Percentiles rank a stretch among this genome's conserved stretches.
Conservation (phyloP, 2,113 vertebrate genomes). For the Copsychus sechellarum region DNA sequence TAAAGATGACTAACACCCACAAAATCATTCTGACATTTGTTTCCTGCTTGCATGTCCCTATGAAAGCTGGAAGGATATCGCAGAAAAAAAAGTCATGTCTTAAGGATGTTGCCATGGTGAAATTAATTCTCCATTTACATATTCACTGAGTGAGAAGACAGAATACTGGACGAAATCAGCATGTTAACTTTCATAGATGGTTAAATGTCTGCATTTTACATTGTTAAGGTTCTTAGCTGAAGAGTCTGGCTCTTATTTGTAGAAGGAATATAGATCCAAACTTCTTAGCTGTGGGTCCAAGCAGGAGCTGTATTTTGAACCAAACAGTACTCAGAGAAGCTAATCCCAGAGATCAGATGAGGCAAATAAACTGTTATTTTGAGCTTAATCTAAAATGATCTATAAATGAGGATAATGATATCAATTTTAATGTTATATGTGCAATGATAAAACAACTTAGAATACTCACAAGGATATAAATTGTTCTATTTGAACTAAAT, state of each 20-base stretch:
- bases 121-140: background rate
- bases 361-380: background rate
- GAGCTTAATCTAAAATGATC: accelerated
- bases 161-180: background rate
- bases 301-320: background rate
- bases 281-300: background rate
- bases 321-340: background rate
- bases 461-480: background rate
- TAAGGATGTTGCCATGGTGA: background rate
- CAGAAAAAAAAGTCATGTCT: background rate
- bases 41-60: background rate
- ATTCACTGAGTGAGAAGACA: background rate
- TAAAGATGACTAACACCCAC: background rate
- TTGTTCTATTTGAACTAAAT: background rate
- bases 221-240: background rate
- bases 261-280: background rate
- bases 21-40: background rate
- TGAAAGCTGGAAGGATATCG: background rate
- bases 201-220: background rate
- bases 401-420: background rate
- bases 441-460: background rate
- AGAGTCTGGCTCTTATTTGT: background rate
- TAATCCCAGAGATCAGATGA: background rate
- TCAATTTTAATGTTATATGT: background rate
- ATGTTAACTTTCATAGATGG: background rate